Evolutionary conservation across 2,113 vertebrate genomes (phyloP).

Genomic region (Eulemur rufifrons): DNA sequence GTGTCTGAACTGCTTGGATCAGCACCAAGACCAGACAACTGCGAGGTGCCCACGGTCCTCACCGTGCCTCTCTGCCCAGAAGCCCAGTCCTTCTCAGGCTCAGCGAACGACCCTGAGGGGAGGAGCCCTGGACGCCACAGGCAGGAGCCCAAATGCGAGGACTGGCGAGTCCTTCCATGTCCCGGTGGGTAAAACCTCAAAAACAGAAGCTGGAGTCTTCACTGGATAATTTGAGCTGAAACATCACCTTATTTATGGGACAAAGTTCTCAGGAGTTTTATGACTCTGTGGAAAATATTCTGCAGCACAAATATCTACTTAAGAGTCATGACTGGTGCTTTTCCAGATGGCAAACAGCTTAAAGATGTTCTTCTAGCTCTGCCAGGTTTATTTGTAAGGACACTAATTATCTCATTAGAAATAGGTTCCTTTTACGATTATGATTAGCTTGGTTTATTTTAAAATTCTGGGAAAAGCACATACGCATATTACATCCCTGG

Average conservation of each 20-base stretch:
- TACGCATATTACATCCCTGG: neutral
- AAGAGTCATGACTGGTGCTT: neutral
- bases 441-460: neutral
- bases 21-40: neutral
- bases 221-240: neutral
- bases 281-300: neutral
- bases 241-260: neutral
- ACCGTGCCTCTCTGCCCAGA: accelerated
- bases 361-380: neutral
- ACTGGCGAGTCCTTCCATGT: neutral
- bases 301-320: neutral
- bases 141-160: neutral
- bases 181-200: neutral
- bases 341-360: conserved; percentile 42
- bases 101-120: neutral
- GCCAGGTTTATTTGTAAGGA: conserved; percentile 37
- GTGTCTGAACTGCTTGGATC: too few species aligned
- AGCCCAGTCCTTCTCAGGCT: too few species aligned
- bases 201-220: neutral
- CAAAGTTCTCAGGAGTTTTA: conserved; percentile 15
- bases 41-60: accelerated
- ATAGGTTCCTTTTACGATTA: conserved; percentile 26
- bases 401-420: conserved; percentile 27
- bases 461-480: neutral
- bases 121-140: neutral